Conservation (phyloP, 2,113 vertebrate species). For the Oriolus oriolus region DNA sequence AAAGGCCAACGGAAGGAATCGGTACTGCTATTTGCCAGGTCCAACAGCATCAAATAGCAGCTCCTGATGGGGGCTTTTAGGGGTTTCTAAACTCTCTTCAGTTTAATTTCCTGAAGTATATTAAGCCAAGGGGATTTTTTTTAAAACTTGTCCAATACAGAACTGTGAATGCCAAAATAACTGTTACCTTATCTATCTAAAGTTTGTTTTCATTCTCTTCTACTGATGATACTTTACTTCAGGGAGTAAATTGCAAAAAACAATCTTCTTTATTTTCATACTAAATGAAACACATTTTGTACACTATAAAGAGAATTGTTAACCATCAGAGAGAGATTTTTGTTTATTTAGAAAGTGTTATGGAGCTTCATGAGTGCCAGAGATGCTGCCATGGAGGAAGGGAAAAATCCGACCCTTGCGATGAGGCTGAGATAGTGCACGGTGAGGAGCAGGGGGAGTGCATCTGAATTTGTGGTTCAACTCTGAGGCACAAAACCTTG, state of each 20-base stretch:
- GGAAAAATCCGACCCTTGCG: accelerated
- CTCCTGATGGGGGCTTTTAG: not conserved
- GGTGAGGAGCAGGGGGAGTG: accelerated
- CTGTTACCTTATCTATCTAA: not conserved
- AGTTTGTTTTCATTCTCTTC: not conserved
- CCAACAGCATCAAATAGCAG: not conserved
- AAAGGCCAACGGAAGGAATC: not conserved
- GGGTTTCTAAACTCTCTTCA: not conserved
- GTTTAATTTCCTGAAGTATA: not conserved
- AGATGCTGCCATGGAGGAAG: not conserved
- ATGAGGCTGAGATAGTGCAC: not conserved
- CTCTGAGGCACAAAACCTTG: not conserved
- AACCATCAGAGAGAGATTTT: not conserved
- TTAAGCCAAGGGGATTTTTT: not conserved
- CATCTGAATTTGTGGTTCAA: not conserved
- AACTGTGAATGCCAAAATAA: not conserved
- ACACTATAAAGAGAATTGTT: not conserved
- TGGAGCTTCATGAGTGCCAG: accelerated
- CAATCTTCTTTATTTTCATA: not conserved
- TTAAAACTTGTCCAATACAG: not conserved
- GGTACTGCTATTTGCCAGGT: not conserved
- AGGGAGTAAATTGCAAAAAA: not conserved
- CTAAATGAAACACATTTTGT: not conserved
- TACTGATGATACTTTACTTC: not conserved
- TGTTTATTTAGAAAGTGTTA: not conserved